These are phyloP conservation scores for Criorhina ranunculi DNA, from an alignment of 2,888 invertebrate genomes.

Conservation along the genomic window DNA sequence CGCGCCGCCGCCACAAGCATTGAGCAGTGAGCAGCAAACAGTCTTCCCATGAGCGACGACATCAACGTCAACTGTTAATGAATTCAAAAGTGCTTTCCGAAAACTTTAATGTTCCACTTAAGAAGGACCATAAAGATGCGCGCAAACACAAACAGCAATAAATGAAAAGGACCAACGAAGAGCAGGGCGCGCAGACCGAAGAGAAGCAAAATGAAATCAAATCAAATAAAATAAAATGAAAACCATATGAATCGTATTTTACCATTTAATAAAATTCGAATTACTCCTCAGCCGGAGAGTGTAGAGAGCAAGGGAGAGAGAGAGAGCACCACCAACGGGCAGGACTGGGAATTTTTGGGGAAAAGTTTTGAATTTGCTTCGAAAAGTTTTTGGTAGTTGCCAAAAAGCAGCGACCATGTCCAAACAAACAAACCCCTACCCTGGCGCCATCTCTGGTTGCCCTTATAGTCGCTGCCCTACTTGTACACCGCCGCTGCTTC, in stretches of 20 bases:
- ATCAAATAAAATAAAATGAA: slow-evolving; percentile 49
- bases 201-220: slow-evolving; percentile 47
- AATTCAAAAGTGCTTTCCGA: slow-evolving; percentile 72
- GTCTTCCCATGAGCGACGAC: neutral
- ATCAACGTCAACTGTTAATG: slow-evolving; percentile 61
- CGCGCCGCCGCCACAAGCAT: neutral
- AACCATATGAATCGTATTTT: slow-evolving; percentile 64
- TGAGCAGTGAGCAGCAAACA: neutral
- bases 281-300: slow-evolving; percentile 22
- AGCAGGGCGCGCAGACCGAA: neutral
- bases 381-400: slow-evolving; percentile 46
- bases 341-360: slow-evolving; percentile 6
- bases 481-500: slow-evolving; percentile 2
- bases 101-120: slow-evolving; percentile 71
- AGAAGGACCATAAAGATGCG: slow-evolving; percentile 63
- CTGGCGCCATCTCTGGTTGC: slow-evolving; percentile 64
- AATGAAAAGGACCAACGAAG: slow-evolving; percentile 15
- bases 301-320: too few species aligned
- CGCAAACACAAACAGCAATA: slow-evolving; percentile 53
- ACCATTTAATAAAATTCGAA: slow-evolving; percentile 66
- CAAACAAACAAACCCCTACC: slow-evolving; percentile 63
- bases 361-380: slow-evolving; percentile 53
- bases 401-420: slow-evolving; percentile 61
- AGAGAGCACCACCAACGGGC: neutral
- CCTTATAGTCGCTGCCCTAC: slow-evolving; percentile 14